Percentiles rank a stretch among this genome's conserved stretches.
These are phyloP conservation scores for Donacobius atricapilla DNA, from an alignment of 2,113 vertebrate species.

Conservation along the genomic window DNA sequence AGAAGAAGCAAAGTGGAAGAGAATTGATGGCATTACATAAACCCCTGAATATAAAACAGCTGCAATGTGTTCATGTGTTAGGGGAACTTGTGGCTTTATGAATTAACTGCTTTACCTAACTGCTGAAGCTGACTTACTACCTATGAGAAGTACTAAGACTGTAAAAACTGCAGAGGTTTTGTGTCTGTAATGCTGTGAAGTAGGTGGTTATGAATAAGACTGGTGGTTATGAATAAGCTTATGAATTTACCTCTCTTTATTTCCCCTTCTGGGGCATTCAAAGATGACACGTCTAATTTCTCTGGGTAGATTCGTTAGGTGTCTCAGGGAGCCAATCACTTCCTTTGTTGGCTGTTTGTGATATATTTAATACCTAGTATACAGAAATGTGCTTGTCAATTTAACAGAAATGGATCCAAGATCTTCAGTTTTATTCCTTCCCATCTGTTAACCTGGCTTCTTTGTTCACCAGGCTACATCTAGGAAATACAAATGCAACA, in stretches of 20 bases:
- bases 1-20: background rate
- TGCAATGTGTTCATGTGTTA: background rate
- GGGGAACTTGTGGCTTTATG: background rate
- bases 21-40: background rate
- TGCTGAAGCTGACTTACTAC: slow-evolving; percentile 3
- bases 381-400: background rate
- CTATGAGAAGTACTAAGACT: background rate
- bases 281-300: background rate
- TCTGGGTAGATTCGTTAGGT: background rate
- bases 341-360: background rate
- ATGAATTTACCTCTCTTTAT: background rate
- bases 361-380: background rate
- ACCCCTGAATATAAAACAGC: background rate
- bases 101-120: slow-evolving; percentile 21
- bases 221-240: background rate
- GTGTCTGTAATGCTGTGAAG: background rate
- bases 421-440: slow-evolving; percentile 10
- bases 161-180: background rate
- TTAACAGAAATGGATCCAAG: slow-evolving; percentile 13
- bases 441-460: slow-evolving; percentile 7
- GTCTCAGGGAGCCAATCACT: background rate
- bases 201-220: background rate
- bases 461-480: background rate
- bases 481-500: background rate
- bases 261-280: background rate